Conservation (phyloP, 1,140 invertebrate species). For the Sweltsa coloradensis region DNA sequence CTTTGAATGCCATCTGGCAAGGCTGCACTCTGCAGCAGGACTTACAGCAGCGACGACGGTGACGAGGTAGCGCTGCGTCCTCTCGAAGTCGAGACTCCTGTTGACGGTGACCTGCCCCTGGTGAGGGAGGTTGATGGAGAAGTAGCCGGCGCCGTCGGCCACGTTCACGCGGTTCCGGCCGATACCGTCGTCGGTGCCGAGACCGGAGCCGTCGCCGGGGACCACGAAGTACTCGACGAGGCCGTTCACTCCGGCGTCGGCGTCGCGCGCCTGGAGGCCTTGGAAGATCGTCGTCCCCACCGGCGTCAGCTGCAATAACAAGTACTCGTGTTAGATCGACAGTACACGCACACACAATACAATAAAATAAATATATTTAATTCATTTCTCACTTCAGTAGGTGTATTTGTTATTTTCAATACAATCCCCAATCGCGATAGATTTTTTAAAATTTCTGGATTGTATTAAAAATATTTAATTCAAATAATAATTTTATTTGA, state of each 20-base stretch:
- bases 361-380: no score
- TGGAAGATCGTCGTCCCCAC: conserved; percentile 79
- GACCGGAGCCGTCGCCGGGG: conserved; percentile 36
- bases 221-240: conserved; percentile 69
- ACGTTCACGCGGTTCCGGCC: conserved; percentile 40
- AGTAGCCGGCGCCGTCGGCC: conserved; percentile 70
- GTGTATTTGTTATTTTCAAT: no score
- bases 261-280: conserved; percentile 68
- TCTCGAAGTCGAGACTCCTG: conserved; percentile 77
- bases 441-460: no score
- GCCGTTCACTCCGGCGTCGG: conserved; percentile 76
- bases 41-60: conserved; percentile 81
- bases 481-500: no score
- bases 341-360: no score
- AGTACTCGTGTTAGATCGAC: conserved; percentile 3
- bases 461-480: no score
- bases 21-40: no score
- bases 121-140: conserved; percentile 76
- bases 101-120: conserved; percentile 84
- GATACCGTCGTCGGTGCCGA: conserved; percentile 42
- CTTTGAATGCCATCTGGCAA: no score
- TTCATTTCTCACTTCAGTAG: no score
- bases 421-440: no score
- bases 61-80: conserved; percentile 75
- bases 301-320: conserved; percentile 57